A percentile compares a stretch with the other conserved stretches of the same genome.
phyloP scores from a whole-genome alignment of 30 jellyfish, hydroid and myxozoan species.

The Aurelia aurita complex sp. Pacific region DNA sequence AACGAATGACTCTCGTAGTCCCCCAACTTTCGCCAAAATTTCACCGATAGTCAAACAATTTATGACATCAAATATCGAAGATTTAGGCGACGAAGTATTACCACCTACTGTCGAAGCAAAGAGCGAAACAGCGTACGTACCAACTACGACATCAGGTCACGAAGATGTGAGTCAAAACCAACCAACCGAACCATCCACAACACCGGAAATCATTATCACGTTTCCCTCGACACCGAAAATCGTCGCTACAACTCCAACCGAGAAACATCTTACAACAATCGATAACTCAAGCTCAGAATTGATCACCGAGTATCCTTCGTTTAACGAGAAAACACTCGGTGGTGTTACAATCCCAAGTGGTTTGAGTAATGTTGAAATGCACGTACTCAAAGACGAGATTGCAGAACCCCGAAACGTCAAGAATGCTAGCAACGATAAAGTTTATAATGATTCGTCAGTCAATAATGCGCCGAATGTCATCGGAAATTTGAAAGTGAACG shows the following conservation, averaged over 20 bases:
- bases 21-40: neutral
- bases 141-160: neutral
- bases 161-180: neutral
- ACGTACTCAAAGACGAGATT: neutral
- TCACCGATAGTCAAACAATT: neutral
- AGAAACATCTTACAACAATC: neutral
- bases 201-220: neutral
- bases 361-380: slow-evolving; percentile 19
- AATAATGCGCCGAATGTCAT: neutral
- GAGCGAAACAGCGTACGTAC: neutral
- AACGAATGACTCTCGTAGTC: neutral
- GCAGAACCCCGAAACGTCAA: neutral
- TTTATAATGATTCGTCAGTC: neutral
- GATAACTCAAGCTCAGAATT: slow-evolving; percentile 1
- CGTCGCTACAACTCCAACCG: neutral
- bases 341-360: neutral
- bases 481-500: slow-evolving; percentile 49
- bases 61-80: neutral
- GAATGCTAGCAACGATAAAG: neutral
- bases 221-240: neutral
- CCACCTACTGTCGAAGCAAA: slow-evolving; percentile 29
- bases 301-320: slow-evolving; percentile 13
- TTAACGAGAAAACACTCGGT: slow-evolving; percentile 11
- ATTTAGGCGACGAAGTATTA: slow-evolving; percentile 37
- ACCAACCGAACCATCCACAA: neutral